Percentiles rank a stretch among this genome's conserved stretches.
Conservation (phyloP, 2,888 invertebrate species). For the Loripinus fragilis region DNA sequence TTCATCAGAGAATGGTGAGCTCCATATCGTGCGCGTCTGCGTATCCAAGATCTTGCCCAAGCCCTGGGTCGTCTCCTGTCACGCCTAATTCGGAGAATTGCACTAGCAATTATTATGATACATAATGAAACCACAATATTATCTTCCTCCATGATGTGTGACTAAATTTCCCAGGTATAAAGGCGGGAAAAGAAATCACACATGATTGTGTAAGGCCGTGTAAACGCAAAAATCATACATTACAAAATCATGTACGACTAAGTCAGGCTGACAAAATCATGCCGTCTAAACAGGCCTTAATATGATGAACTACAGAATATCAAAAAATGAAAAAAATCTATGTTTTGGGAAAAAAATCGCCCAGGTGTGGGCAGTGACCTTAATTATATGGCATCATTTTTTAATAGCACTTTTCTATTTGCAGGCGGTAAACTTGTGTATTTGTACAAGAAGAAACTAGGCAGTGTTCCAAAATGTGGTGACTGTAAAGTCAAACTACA, state of each 20-base stretch:
- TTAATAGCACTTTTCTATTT: slow-evolving; percentile 51
- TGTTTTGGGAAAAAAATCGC: no score
- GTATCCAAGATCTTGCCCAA: slow-evolving; percentile 21
- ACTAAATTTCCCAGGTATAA: background rate
- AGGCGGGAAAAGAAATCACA: no score
- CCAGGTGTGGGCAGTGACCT: no score
- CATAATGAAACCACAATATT: background rate
- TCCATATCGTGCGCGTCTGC: background rate
- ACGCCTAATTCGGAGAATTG: background rate
- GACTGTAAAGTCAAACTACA: slow-evolving; percentile 97
- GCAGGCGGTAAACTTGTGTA: slow-evolving; percentile 96
- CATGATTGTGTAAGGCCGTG: no score
- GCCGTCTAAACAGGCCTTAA: no score
- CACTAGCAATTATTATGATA: background rate
- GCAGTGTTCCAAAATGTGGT: slow-evolving; percentile 98
- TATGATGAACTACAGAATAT: no score
- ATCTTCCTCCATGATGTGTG: background rate
- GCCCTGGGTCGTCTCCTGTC: background rate
- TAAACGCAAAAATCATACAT: no score
- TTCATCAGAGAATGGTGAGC: slow-evolving; percentile 15
- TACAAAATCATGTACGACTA: no score
- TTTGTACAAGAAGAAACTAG: slow-evolving; percentile 98
- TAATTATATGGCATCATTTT: no score
- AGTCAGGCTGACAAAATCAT: no score
- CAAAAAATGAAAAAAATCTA: no score